A percentile compares a stretch with the other conserved stretches of the same genome.
These are phyloP conservation scores for Pachycephus smyrnensis DNA, from an alignment of 2,888 invertebrate species.

Conservation along the genomic window DNA sequence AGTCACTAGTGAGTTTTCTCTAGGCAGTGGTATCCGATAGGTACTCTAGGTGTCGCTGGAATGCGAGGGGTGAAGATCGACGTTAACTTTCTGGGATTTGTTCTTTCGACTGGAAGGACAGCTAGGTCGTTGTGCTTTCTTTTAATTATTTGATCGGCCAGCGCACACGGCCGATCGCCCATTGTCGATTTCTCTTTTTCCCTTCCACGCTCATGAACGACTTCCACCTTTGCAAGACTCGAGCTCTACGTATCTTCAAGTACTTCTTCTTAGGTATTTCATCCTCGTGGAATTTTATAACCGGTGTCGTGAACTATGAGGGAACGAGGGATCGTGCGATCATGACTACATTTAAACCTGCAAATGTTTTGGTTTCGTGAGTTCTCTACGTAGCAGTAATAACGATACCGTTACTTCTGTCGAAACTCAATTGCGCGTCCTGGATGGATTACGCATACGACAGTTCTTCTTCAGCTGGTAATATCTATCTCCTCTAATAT, in stretches of 20 bases:
- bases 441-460: conserved; percentile 40
- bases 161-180: conserved; percentile 11
- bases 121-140: neutral
- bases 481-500: neutral
- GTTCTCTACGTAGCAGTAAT: conserved; percentile 38
- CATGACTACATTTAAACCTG: conserved; percentile 9
- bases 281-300: neutral
- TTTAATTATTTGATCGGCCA: conserved; percentile 10
- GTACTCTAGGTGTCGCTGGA: neutral
- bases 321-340: neutral
- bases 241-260: neutral
- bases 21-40: neutral
- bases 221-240: conserved; percentile 43
- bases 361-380: conserved; percentile 47
- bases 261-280: neutral
- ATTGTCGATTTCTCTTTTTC: conserved; percentile 48
- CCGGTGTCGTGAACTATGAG: neutral
- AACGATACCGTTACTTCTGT: conserved; percentile 50
- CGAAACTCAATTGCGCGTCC: conserved; percentile 48
- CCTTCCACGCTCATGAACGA: conserved; percentile 45
- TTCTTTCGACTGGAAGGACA: conserved; percentile 26
- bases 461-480: neutral
- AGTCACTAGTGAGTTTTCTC: neutral
- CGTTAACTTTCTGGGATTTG: conserved; percentile 38
- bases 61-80: conserved; percentile 34